phyloP scores from a whole-genome alignment of 2,113 vertebrate genomes.

The Ammospiza nelsoni region DNA sequence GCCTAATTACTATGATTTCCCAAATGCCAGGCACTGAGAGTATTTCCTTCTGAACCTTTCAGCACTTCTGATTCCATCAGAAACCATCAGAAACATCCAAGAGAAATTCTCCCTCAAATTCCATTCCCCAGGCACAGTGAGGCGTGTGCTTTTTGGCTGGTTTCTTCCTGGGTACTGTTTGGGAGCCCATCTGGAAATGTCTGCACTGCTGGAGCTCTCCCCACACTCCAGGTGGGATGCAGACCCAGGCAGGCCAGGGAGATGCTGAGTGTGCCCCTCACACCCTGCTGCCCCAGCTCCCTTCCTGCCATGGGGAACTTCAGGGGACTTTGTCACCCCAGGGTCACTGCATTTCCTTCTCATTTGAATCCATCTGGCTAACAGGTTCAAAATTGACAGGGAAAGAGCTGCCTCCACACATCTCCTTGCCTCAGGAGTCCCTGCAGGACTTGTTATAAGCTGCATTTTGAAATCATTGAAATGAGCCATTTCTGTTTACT shows the following conservation, averaged over 20 bases:
- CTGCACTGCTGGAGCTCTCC: neutral
- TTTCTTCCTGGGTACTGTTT: neutral
- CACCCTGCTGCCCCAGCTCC: neutral
- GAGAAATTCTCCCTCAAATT: neutral
- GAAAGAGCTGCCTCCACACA: neutral
- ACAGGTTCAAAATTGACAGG: neutral
- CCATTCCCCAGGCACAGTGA: neutral
- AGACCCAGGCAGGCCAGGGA: neutral
- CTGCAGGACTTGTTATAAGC: neutral
- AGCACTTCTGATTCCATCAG: neutral
- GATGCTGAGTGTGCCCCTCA: neutral
- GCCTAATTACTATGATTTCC: neutral
- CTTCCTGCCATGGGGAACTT: neutral
- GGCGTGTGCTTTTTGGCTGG: neutral
- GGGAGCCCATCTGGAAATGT: neutral
- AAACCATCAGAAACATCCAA: neutral
- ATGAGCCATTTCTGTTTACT: constrained; percentile 28
- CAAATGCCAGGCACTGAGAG: neutral
- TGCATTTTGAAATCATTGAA: constrained; percentile 22
- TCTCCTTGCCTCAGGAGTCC: neutral
- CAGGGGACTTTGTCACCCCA: neutral
- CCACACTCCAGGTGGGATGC: neutral
- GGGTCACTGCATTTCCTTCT: neutral
- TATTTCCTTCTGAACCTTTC: neutral
- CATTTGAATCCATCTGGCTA: neutral